A percentile compares a stretch with the other conserved stretches of the same genome.
These are phyloP conservation scores for Ficedula albicollis DNA, from an alignment of 2,797 vertebrate genomes.

Conservation along the genomic window DNA sequence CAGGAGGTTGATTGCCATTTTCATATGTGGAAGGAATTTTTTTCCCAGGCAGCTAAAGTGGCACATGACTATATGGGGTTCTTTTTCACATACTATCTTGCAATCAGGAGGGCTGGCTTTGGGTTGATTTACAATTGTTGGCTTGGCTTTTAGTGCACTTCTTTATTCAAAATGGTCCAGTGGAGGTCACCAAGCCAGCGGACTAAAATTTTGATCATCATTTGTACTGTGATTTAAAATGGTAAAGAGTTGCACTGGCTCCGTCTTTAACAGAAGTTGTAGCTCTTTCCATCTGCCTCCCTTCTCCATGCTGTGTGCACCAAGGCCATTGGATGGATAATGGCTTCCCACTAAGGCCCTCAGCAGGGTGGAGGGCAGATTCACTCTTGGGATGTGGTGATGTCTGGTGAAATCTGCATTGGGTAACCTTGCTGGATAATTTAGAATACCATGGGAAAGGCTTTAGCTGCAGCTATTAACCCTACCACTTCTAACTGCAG, in stretches of 20 bases:
- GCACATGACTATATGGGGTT: not conserved
- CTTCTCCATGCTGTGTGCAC: not conserved
- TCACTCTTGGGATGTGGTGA: not conserved
- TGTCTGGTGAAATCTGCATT: not conserved
- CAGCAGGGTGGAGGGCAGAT: not conserved
- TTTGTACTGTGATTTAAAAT: slow-evolving; percentile 29
- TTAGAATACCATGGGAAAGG: not conserved
- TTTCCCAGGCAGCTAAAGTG: slow-evolving; percentile 15
- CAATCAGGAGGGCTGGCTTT: slow-evolving; percentile 46
- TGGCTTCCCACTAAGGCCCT: not conserved
- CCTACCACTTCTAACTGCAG: not conserved
- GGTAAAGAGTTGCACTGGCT: not conserved
- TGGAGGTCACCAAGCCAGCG: slow-evolving; percentile 6
- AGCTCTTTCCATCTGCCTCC: not conserved
- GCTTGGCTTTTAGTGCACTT: slow-evolving; percentile 22
- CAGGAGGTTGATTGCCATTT: slow-evolving; percentile 63
- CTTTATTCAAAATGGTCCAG: slow-evolving; percentile 14
- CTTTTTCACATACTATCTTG: slow-evolving; percentile 19
- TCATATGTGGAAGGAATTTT: slow-evolving; percentile 43
- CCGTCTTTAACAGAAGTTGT: not conserved
- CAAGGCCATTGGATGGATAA: not conserved
- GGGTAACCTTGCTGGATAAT: not conserved
- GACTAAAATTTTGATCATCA: not conserved
- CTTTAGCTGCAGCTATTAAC: not conserved
- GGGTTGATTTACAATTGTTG: slow-evolving; percentile 41